Evolutionary conservation across 2,888 invertebrate genomes (phyloP).

Genomic region (Tachina fera): DNA sequence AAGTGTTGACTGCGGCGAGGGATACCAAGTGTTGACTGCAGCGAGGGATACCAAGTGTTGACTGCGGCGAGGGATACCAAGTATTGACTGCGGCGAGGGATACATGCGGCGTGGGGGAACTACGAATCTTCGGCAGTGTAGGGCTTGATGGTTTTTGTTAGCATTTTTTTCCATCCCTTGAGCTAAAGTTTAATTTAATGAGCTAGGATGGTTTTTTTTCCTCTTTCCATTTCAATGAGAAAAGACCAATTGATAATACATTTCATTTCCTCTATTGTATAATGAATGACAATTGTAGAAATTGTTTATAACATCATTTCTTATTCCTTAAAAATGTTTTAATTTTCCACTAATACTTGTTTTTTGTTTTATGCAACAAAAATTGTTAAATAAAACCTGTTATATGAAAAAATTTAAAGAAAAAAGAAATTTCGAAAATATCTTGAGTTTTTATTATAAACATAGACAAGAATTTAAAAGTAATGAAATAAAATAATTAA

Average conservation of each 20-base stretch:
- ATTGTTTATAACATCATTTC: conserved; percentile 42
- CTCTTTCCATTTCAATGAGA: neutral
- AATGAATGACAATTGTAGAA: conserved; percentile 34
- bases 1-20: conserved; percentile 76
- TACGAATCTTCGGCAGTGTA: conserved; percentile 63
- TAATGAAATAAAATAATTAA: conserved; percentile 9
- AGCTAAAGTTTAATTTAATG: neutral
- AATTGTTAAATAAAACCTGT: conserved; percentile 64
- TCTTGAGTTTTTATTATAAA: conserved; percentile 28
- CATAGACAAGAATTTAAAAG: neutral
- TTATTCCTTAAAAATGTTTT: conserved; percentile 19
- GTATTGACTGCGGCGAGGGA: conserved; percentile 69
- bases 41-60: conserved; percentile 74
- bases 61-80: conserved; percentile 75
- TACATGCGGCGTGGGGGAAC: conserved; percentile 65
- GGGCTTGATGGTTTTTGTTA: conserved; percentile 5
- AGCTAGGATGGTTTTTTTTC: conserved; percentile 65
- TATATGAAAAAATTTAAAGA: conserved; percentile 45
- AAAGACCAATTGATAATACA: neutral
- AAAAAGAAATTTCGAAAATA: conserved; percentile 23
- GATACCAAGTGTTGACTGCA: conserved; percentile 73
- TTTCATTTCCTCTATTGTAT: neutral
- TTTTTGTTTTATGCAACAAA: conserved; percentile 35
- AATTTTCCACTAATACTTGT: conserved; percentile 25
- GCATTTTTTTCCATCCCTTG: conserved; percentile 59